phyloP scores from a whole-genome alignment of 2,113 vertebrate genomes.

The Jaculus jaculus region DNA sequence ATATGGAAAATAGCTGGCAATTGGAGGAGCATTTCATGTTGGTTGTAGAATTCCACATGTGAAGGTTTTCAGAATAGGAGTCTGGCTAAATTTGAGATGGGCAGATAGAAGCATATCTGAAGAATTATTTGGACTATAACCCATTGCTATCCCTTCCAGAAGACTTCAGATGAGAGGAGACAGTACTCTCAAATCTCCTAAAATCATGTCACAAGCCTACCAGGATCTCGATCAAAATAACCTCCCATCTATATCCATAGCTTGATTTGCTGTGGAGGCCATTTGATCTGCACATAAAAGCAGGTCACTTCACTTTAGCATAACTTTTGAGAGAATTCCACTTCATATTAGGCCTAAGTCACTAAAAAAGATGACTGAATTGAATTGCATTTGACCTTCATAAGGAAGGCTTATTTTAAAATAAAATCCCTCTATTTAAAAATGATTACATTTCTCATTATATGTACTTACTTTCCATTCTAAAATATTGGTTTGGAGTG shows the following conservation, averaged over 20 bases:
- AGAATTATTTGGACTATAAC: not conserved
- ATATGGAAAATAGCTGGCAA: not conserved
- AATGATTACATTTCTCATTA: constrained; percentile 49
- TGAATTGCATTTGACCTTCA: constrained; percentile 1
- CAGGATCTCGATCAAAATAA: not conserved
- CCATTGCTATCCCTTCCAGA: not conserved
- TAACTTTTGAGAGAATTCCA: not conserved
- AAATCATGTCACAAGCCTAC: not conserved
- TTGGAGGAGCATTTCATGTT: not conserved
- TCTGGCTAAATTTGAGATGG: not conserved
- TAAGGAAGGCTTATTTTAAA: constrained; percentile 46
- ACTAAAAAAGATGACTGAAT: constrained; percentile 23
- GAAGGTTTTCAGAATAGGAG: not conserved
- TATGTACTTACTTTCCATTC: constrained; percentile 44
- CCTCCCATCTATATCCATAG: not conserved
- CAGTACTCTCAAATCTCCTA: not conserved
- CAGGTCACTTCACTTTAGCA: not conserved
- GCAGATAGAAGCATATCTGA: not conserved
- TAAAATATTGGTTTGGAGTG: constrained; percentile 38
- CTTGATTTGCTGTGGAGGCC: not conserved
- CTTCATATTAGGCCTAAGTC: not conserved
- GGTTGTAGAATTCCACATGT: not conserved
- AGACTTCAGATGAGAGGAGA: not conserved
- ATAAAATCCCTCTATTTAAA: constrained; percentile 19
- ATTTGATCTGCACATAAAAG: not conserved